Conservation (phyloP, 2,113 vertebrate genomes). For the Ciconia maguari region DNA sequence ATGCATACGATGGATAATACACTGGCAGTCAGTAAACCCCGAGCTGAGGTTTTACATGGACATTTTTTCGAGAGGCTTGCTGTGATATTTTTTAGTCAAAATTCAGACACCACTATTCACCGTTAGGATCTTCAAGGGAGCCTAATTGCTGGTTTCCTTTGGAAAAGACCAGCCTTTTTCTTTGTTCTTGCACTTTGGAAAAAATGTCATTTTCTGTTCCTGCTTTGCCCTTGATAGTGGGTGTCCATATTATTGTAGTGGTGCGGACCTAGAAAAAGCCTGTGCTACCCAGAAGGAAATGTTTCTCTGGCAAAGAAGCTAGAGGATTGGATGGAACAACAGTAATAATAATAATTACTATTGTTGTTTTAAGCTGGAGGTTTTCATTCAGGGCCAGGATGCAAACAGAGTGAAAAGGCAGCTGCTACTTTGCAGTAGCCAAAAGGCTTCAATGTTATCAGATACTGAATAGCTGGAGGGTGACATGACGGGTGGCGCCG, state of each 20-base stretch:
- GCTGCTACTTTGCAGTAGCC: background rate
- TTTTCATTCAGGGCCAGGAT: background rate
- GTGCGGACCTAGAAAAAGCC: background rate
- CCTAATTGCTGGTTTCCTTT: background rate
- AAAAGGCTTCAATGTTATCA: background rate
- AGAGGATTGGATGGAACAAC: background rate
- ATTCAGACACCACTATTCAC: background rate
- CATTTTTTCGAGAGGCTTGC: background rate
- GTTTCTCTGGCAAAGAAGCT: background rate
- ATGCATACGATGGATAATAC: background rate
- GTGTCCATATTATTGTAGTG: background rate
- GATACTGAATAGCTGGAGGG: background rate
- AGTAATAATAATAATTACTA: background rate
- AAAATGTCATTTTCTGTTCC: background rate
- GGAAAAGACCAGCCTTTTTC: background rate
- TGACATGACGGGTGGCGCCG: background rate
- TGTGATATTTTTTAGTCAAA: background rate
- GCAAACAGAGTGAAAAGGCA: background rate
- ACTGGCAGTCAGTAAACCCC: background rate
- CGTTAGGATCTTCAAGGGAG: background rate
- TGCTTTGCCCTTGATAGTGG: background rate
- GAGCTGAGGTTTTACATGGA: background rate
- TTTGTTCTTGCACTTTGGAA: background rate
- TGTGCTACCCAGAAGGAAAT: background rate
- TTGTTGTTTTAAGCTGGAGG: slow-evolving; percentile 2